Evolutionary conservation across 1,140 invertebrate species (phyloP).

Genomic region (Ceratosolen fusciceps): DNA sequence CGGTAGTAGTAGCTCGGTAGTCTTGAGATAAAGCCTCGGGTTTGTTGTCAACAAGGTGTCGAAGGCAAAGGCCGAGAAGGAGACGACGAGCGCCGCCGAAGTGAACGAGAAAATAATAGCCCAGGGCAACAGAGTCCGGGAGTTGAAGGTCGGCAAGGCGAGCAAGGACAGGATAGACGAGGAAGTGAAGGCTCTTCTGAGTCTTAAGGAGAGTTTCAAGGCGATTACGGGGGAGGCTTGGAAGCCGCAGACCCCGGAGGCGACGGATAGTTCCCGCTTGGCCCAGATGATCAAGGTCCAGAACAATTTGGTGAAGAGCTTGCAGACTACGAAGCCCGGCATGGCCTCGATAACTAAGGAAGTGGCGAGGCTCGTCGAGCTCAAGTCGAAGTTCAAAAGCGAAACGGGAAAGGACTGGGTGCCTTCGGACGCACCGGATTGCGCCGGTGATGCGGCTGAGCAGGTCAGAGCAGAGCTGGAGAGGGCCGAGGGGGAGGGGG

Average conservation of each 20-base stretch:
- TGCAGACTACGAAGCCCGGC: conserved; percentile 78
- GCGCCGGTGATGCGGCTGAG: too few relatives aligned
- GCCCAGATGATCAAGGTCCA: conserved; percentile 76
- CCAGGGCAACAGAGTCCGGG: conserved; percentile 82
- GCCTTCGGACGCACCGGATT: too few relatives aligned
- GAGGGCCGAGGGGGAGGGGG: too few relatives aligned
- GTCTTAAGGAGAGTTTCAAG: conserved; percentile 80
- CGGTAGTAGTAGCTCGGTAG: too few relatives aligned
- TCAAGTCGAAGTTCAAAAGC: conserved; percentile 80
- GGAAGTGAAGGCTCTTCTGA: conserved; percentile 77
- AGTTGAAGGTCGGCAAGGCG: conserved; percentile 79
- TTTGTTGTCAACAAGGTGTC: too few relatives aligned
- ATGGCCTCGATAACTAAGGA: conserved; percentile 74
- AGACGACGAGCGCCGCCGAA: not conserved
- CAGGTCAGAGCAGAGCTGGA: too few relatives aligned
- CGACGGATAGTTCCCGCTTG: conserved; percentile 61
- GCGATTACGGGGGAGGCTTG: conserved; percentile 75
- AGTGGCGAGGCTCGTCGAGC: conserved; percentile 75
- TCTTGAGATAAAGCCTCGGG: too few relatives aligned
- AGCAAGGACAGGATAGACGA: conserved; percentile 74
- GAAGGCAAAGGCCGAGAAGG: too few relatives aligned
- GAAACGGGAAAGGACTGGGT: conserved; percentile 77
- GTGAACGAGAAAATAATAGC: conserved; percentile 67
- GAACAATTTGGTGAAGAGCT: conserved; percentile 79
- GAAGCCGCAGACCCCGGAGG: conserved; percentile 76